Evolutionary conservation across 2,113 vertebrate genomes (phyloP), one percentile per base, ranked within the genome.

Genomic region (Pachycephala philippinensis): DNA sequence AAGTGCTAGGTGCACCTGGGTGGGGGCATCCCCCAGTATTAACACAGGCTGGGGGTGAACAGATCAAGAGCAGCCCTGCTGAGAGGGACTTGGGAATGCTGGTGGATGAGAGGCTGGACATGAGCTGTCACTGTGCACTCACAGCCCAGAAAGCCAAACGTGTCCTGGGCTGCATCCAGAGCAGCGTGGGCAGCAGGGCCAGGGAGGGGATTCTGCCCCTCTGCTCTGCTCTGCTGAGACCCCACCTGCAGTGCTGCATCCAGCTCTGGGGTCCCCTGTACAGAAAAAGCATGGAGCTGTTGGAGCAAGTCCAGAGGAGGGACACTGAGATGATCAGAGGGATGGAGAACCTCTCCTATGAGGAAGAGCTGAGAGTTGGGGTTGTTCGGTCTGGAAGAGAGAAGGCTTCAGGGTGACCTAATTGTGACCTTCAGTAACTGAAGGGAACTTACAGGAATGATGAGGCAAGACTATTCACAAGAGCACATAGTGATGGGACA

Each of bases 291-390:
- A 35, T 0, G 35, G 17, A 52, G 1, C 21, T 68, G 17, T 0
- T 22, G 33, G 37, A 60, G 14, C 0, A 0, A 5, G 17, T 27
- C 2, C 26, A 44, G 27, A 22, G 17, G 5, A 52, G 45, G 12
- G 31, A 23, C 27, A 18, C 3, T 1, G 5, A 9, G 16, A 17
- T 31, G 31, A 35, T 35, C 6, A 35, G 26, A 35, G 27, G 26
- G 44, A 31, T 1, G 21, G 45, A 44, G 18, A 10, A 8, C 27
- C 27, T 77, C 33, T 44, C 9, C 33, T 33, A 0, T 37, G 27
- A 44, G 17, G 26, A 27, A 8, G 11, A 44, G 5, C 37, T 52
- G 45, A 33, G 22, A 52, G 6, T 8, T 77, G 14, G 14, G 3
- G 3, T 59, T 37, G 9, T 44, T 50, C 6, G 31, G 14, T 60